Base-by-base conservation (phyloP, 2,797 vertebrate genomes). In the Gymnoscopelus braueri region DNA sequence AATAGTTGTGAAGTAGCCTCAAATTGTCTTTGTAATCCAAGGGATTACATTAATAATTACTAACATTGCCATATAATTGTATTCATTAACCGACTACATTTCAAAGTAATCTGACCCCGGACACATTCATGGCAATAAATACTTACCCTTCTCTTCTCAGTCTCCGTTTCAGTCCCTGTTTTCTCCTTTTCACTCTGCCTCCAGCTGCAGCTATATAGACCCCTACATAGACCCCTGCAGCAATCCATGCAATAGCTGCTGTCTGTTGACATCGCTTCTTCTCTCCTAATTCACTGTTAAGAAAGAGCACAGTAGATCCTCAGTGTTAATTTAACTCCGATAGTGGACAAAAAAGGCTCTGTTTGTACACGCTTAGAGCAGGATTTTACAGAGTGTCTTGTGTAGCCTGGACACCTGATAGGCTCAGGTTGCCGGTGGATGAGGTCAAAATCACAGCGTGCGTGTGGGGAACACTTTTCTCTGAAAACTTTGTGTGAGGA, bases 171-270 rank as follows among this genome's bases (percentile, higher is more conserved):
- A 44, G 39, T 10, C 39, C 7, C 35, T 2, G 39, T 92, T 69
- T 9, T 87, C 3, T 39, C 82, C 1, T 67, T 75, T 23, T 75
- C 70, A 48, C 72, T 88, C 0, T 69, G 71, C 55, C 56, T 89
- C 94, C 95, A 95, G 63, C 62, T 83, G 90, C 96, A 98, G 92
- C 95, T 95, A 63, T 96, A 97, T 49, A 94, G 80, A 69, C 93
- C 93, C 71, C 92, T 89, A 82, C 93, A 85, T 48, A 94, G 80
- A 70, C 93, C 93, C 71, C 92, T 88, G 83, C 93, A 85, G 88
- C 94, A 95, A 67, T 82, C 81, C 75, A 86, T 78, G 72, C 92
- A 94, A 26, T 85, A 35, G 0, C 44, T 76, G 4, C 76, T 62
- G 12, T 47, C 13, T n/a, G n/a, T 32, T 53, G 60, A 44, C 91